Percentiles rank a stretch among this genome's conserved stretches.
These are phyloP conservation scores for Cotesia vestalis DNA, from an alignment of 1,140 invertebrate genomes.

Conservation along the genomic window DNA sequence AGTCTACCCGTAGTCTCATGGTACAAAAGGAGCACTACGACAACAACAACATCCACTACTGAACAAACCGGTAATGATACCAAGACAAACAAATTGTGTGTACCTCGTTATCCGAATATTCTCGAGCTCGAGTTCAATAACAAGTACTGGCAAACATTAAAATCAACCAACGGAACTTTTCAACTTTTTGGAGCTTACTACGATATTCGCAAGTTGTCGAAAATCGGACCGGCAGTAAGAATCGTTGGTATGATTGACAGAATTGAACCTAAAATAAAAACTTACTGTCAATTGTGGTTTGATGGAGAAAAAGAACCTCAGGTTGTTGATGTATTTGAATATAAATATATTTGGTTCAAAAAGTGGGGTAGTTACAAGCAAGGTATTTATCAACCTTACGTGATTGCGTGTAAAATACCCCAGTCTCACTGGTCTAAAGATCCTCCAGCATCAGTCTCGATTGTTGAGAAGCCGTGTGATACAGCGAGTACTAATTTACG, in stretches of 20 bases:
- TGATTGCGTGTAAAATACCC: conserved; percentile 88
- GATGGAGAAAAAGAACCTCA: conserved; percentile 80
- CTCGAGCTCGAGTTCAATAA: conserved; percentile 92
- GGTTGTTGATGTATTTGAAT: conserved; percentile 83
- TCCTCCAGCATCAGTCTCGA: conserved; percentile 83
- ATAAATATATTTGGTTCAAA: conserved; percentile 93
- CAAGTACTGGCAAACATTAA: conserved; percentile 87
- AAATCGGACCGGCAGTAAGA: conserved; percentile 81
- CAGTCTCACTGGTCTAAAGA: conserved; percentile 74
- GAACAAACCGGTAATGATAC: background rate
- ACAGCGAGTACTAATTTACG: conserved; percentile 86
- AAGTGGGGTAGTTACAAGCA: conserved; percentile 96
- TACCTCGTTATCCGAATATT: conserved; percentile 78
- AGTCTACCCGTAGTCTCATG: conserved; percentile 86
- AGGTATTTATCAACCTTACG: conserved; percentile 89
- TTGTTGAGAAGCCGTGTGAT: conserved; percentile 87
- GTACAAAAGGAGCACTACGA: conserved; percentile 72
- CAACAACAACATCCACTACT: background rate
- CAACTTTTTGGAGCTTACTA: conserved; percentile 90
- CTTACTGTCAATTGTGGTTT: conserved; percentile 91
- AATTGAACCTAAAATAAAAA: conserved; percentile 83
- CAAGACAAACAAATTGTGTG: conserved; percentile 70
- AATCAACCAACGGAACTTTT: conserved; percentile 84
- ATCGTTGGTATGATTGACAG: conserved; percentile 92
- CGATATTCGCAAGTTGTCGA: conserved; percentile 79